Evolutionary conservation across 1,140 invertebrate genomes (phyloP), one percentile per base, ranked within the genome.

Genomic region (Drosophila watanabei): DNA sequence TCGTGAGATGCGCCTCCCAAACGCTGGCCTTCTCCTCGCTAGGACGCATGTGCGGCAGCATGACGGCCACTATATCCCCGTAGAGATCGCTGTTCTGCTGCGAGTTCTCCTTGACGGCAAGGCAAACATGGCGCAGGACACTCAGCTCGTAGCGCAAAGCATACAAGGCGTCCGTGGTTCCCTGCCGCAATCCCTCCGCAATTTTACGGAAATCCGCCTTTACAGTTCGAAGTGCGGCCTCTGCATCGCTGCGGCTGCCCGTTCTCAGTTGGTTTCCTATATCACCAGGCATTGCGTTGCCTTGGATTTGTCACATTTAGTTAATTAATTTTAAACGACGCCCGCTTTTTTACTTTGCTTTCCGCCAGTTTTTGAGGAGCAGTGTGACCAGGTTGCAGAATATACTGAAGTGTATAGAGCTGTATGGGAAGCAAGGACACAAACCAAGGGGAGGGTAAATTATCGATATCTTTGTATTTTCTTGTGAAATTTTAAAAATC

Each of bases 1-100:
- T 82, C 14, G 33, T 59, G 18, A 90, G 41, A 48, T 91, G 82
- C n/a, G 51, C 30, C 2, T 68, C 54, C 86, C 86, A 90, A 45
- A 79, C n/a, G n/a, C 58, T 68, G 13, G 79, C 54, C 28, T 77
- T 68, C 6, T 56, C 52, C 8, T 41, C 35, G 2, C 18, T 56
- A 18, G 87, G 87, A 14, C 33, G 30, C 18, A 78, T 41, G 9
- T 79, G 60, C 0, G 79, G 87, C 49, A 90, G 39, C 76, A 90
- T 61, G 13, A 18, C 14, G 1, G n/a, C 72, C 24, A 69, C 54
- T 14, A 90, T 80, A 14, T 86, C 71, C 11, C 58, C 82, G 33
- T 64, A 89, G 5, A 85, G 52, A n/a, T 85, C 82, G 0, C 63
- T 59, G 61, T 88, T 43, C 43, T 79, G 49, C 16, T 71, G 46